Evolutionary conservation across 2,113 vertebrate species (phyloP).

Genomic region (Phaethon lepturus): DNA sequence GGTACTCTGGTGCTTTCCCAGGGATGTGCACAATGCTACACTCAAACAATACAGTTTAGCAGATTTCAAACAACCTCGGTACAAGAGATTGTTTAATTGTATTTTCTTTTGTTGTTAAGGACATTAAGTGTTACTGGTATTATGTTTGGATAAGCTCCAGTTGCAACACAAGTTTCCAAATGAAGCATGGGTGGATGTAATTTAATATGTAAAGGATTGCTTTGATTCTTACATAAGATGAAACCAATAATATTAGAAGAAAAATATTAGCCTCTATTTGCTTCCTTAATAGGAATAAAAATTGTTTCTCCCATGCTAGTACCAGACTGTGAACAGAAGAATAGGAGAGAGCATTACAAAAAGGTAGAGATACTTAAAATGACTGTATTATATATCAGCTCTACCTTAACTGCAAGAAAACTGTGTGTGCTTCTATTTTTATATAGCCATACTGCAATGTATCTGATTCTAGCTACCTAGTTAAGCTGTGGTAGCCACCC

Average conservation of each 20-base stretch:
- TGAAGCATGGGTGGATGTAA: neutral
- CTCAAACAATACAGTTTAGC: neutral
- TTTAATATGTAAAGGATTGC: neutral
- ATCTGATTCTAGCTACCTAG: neutral
- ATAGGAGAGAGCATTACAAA: neutral
- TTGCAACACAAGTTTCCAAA: slow-evolving; percentile 18
- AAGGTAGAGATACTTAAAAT: neutral
- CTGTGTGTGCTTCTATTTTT: neutral
- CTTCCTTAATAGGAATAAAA: slow-evolving; percentile 23
- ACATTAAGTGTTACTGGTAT: neutral
- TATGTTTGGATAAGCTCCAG: slow-evolving; percentile 2
- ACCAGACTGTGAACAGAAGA: neutral
- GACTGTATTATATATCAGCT: neutral
- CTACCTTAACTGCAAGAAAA: neutral
- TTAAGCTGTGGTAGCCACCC: neutral
- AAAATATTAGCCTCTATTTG: neutral
- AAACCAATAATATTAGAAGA: neutral
- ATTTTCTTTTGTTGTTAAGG: slow-evolving; percentile 48
- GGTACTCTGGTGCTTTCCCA: neutral
- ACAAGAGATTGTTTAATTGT: neutral
- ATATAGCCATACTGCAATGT: neutral
- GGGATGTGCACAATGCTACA: accelerated
- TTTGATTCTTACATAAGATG: slow-evolving; percentile 22
- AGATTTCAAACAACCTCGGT: neutral
- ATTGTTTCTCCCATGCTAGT: neutral